A percentile compares a stretch with the other conserved stretches of the same genome.
These are phyloP conservation scores for Dicrostonyx torquatus DNA, from an alignment of 2,797 vertebrate genomes.

Conservation along the genomic window DNA sequence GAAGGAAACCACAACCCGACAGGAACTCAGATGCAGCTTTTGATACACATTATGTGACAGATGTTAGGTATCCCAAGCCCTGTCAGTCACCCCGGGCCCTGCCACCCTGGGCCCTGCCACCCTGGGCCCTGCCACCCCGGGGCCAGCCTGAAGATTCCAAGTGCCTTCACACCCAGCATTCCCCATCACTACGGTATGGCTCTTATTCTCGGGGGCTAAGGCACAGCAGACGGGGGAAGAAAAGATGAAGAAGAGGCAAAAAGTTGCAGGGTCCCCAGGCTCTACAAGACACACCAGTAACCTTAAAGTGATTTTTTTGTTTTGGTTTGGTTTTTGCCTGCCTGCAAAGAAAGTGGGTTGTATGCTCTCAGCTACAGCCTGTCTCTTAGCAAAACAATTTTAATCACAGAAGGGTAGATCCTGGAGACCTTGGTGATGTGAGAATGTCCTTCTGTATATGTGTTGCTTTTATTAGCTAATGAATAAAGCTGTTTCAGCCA, in stretches of 20 bases:
- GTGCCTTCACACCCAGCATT: not conserved
- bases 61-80: not conserved
- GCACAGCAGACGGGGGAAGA: not conserved
- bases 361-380: rapidly evolving
- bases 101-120: too few relatives aligned
- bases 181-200: rapidly evolving
- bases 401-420: not conserved
- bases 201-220: not conserved
- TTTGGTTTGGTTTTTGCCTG: too few relatives aligned
- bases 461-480: too few relatives aligned
- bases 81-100: too few relatives aligned
- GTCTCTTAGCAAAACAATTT: not conserved
- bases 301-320: too few relatives aligned
- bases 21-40: not conserved
- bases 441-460: too few relatives aligned
- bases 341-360: not conserved
- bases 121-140: too few relatives aligned
- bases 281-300: too few relatives aligned
- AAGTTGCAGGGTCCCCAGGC: not conserved
- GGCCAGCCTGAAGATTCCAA: rapidly evolving
- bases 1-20: not conserved
- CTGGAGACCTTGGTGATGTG: too few relatives aligned
- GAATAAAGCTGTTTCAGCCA: too few relatives aligned
- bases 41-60: not conserved
- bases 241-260: not conserved